A percentile compares a stretch with the other conserved stretches of the same genome.
phyloP scores from a whole-genome alignment of 2,797 vertebrate species.

The Mergus octosetaceus region DNA sequence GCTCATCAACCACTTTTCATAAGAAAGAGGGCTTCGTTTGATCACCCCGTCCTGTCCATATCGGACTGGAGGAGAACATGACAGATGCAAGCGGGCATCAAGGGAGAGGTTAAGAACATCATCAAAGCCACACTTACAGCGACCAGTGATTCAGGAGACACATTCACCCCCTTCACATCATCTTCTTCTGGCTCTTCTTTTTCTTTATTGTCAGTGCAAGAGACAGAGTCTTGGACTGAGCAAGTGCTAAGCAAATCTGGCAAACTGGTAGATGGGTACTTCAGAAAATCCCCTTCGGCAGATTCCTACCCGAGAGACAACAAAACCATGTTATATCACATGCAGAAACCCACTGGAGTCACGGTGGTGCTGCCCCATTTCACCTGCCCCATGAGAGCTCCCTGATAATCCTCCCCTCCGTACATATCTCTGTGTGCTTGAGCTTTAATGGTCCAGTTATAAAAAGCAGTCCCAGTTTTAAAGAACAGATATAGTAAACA shows the following conservation, averaged over 20 bases:
- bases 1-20: not conserved
- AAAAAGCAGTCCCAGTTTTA: not conserved
- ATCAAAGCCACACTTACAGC: slow-evolving; percentile 79
- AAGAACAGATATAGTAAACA: not conserved
- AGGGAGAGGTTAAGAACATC: not conserved
- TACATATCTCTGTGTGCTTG: not conserved
- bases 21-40: not conserved
- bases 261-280: slow-evolving; percentile 90
- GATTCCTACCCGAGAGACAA: slow-evolving; percentile 81
- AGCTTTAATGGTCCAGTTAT: not conserved
- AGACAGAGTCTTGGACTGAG: slow-evolving; percentile 80
- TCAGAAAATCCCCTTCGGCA: slow-evolving; percentile 88
- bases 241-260: slow-evolving; percentile 91
- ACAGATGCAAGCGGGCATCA: not conserved
- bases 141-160: slow-evolving; percentile 68
- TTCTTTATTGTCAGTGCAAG: slow-evolving; percentile 83
- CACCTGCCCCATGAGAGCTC: not conserved
- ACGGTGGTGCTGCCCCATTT: not conserved
- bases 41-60: accelerated
- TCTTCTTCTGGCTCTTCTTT: slow-evolving; percentile 81
- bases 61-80: not conserved
- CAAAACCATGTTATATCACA: not conserved
- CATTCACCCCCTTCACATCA: slow-evolving; percentile 73
- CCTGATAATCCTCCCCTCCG: accelerated
- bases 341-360: not conserved